Percentiles rank a stretch among this genome's conserved stretches.
phyloP scores from a whole-genome alignment of 1,140 invertebrate genomes.

The Neomicropteryx cornuta region DNA sequence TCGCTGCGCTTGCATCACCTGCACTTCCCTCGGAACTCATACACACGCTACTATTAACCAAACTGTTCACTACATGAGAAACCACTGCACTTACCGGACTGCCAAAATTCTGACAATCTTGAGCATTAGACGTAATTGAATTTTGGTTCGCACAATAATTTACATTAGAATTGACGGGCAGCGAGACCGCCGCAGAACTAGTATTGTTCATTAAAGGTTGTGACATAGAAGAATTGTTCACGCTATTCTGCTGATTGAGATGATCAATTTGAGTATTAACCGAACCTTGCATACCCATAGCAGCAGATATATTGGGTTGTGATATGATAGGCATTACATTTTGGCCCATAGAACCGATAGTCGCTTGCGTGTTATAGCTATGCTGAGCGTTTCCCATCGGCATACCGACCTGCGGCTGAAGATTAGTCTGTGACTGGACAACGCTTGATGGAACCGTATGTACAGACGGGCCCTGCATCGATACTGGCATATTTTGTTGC shows the following conservation, averaged over 20 bases:
- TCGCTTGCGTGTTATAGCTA: slow-evolving; percentile 5
- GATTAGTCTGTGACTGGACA: slow-evolving; percentile 34
- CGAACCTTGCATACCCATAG: slow-evolving; percentile 12
- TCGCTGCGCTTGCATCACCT: slow-evolving; percentile 26
- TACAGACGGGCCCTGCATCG: slow-evolving; percentile 29
- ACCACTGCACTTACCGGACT: slow-evolving; percentile 39
- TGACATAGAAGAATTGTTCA: slow-evolving; percentile 8
- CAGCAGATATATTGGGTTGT: slow-evolving; percentile 29
- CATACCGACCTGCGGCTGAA: slow-evolving; percentile 12
- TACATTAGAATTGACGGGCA: slow-evolving; percentile 33
- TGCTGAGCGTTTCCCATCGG: slow-evolving; percentile 11
- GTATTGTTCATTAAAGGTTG: slow-evolving; percentile 25
- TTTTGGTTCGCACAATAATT: slow-evolving; percentile 27
- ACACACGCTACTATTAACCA: slow-evolving; percentile 35
- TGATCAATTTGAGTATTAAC: slow-evolving; percentile 13
- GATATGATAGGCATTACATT: slow-evolving; percentile 36
- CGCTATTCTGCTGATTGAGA: slow-evolving; percentile 22
- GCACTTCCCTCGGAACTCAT: slow-evolving; percentile 34
- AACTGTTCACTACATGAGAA: slow-evolving; percentile 34
- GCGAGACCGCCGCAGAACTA: slow-evolving; percentile 38
- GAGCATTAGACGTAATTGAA: slow-evolving; percentile 16
- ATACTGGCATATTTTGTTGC: slow-evolving; percentile 32
- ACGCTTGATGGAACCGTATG: slow-evolving; percentile 28
- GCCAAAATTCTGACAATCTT: slow-evolving; percentile 36
- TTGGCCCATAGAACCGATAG: slow-evolving; percentile 12